Conservation (phyloP, 1,140 invertebrate species). For the Drosophila trapezifrons region DNA sequence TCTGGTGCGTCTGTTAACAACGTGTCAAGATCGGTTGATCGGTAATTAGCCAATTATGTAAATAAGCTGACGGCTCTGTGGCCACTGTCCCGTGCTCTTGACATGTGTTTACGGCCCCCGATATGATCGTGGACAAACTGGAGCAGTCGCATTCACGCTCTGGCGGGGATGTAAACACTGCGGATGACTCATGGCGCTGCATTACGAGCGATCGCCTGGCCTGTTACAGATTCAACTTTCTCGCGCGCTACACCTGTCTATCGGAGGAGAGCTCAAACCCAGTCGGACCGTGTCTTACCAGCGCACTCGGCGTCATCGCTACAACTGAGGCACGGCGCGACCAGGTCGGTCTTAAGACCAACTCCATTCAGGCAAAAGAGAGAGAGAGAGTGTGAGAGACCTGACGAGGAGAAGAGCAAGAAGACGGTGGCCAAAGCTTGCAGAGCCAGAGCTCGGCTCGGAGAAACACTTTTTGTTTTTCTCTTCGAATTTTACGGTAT, state of each 20-base stretch:
- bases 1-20: constrained; percentile 23
- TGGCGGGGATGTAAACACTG: constrained; percentile 29
- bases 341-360: constrained; percentile 21
- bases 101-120: constrained; percentile 3
- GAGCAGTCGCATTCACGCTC: constrained; percentile 16
- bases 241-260: constrained; percentile 40
- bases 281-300: constrained; percentile 28
- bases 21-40: constrained; percentile 19
- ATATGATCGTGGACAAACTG: constrained; percentile 25
- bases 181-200: constrained; percentile 23
- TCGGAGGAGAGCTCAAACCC: not conserved
- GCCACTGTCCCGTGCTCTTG: not conserved
- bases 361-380: constrained; percentile 17
- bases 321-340: constrained; percentile 25
- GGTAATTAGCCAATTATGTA: constrained; percentile 37
- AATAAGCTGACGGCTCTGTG: constrained; percentile 9
- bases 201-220: constrained; percentile 1
- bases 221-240: constrained; percentile 50
- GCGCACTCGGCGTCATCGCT: constrained; percentile 36
- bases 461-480: constrained; percentile 30
- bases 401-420: constrained; percentile 11
- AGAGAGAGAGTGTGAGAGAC: not conserved
- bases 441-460: not conserved
- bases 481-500: constrained; percentile 52
- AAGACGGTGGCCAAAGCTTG: constrained; percentile 17